Percentiles rank a stretch among this genome's conserved stretches.
Conservation (phyloP, 2,888 invertebrate species). For the Drosophila meridiana region DNA sequence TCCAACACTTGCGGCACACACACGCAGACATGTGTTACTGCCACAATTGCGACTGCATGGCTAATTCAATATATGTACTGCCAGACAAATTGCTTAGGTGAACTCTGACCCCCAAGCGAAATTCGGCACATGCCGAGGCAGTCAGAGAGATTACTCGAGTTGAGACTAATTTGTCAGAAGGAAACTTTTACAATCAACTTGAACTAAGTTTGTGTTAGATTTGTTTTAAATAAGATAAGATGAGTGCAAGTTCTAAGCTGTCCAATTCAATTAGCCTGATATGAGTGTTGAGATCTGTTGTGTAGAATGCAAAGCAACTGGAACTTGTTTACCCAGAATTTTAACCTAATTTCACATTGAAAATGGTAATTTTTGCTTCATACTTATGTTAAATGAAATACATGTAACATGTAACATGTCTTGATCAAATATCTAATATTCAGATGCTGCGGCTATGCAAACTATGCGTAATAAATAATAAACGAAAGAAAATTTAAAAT, state of each 20-base stretch:
- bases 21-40: constrained; percentile 15
- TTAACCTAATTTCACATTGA: neutral
- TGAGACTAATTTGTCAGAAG: constrained; percentile 20
- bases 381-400: neutral
- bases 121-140: constrained; percentile 20
- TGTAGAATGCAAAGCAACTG: neutral
- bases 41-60: constrained; percentile 45
- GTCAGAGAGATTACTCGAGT: constrained; percentile 12
- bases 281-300: neutral
- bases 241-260: neutral
- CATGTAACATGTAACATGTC: neutral
- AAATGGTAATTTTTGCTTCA: neutral
- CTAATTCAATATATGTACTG: constrained; percentile 28
- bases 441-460: no score
- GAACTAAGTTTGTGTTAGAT: constrained; percentile 9
- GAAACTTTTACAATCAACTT: constrained; percentile 15
- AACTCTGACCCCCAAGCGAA: constrained; percentile 26
- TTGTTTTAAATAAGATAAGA: constrained; percentile 31
- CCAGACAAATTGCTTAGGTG: constrained; percentile 23
- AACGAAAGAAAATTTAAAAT: no score
- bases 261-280: constrained; percentile 48
- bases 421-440: neutral
- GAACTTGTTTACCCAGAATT: neutral
- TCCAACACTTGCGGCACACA: constrained; percentile 63
- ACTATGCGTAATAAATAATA: no score